Evolutionary conservation across 2,888 invertebrate species (phyloP).

Genomic region (Amiota communis): DNA sequence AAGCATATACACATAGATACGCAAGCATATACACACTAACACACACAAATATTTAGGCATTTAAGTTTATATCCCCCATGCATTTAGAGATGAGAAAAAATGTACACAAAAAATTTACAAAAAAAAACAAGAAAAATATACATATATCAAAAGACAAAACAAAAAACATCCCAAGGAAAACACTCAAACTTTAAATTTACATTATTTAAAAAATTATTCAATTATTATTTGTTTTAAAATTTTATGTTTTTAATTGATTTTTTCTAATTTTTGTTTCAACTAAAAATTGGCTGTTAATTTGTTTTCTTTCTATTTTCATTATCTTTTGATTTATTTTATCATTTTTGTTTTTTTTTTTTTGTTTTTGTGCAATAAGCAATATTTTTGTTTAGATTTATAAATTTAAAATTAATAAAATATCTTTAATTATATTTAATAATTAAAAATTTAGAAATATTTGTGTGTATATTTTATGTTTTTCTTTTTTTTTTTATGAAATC

Average conservation of each 20-base stretch:
- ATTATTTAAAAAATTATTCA: slow-evolving; percentile 4
- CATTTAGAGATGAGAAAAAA: neutral
- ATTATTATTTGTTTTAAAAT: neutral
- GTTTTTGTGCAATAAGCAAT: slow-evolving; percentile 19
- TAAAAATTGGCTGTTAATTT: neutral
- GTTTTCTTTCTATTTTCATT: neutral
- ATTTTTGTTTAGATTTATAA: neutral
- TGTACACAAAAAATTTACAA: slow-evolving; percentile 1
- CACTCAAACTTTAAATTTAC: neutral
- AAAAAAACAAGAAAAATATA: slow-evolving; percentile 13
- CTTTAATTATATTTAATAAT: no score
- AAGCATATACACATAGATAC: slow-evolving; percentile 3
- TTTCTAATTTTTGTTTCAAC: neutral
- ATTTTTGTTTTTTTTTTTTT: no score
- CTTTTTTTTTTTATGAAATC: no score
- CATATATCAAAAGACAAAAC: neutral
- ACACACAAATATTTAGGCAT: neutral
- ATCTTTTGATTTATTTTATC: neutral
- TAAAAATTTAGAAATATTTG: no score
- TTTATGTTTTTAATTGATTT: neutral
- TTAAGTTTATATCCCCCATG: neutral
- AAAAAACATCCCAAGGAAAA: slow-evolving; percentile 15
- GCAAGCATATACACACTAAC: neutral
- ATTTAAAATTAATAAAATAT: neutral
- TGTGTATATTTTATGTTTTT: no score